Conservation (phyloP, 2,888 invertebrate genomes). For the Pimpla rufipes region DNA sequence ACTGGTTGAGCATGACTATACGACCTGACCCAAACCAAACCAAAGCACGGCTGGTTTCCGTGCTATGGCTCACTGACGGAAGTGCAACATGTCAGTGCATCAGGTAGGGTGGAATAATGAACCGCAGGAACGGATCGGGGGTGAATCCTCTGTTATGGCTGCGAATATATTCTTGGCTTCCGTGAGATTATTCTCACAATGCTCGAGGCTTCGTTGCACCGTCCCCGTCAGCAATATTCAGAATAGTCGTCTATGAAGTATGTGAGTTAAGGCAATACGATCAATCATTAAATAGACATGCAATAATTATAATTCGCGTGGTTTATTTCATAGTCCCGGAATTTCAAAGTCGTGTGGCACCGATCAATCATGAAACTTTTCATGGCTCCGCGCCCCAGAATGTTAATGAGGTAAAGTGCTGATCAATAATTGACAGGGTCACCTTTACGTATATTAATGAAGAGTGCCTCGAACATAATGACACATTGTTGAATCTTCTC, state of each 20-base stretch:
- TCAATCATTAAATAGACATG: neutral
- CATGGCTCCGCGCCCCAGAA: neutral
- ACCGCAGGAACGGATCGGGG: slow-evolving; percentile 47
- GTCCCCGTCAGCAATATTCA: slow-evolving; percentile 11
- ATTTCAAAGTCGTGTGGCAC: neutral
- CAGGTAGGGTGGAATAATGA: slow-evolving; percentile 59
- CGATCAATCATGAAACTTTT: neutral
- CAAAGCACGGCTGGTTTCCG: slow-evolving; percentile 10
- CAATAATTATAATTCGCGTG: slow-evolving; percentile 5
- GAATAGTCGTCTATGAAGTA: slow-evolving; percentile 13
- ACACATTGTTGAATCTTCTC: slow-evolving; percentile 57
- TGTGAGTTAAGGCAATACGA: neutral
- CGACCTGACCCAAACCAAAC: slow-evolving; percentile 22
- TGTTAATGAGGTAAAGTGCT: neutral
- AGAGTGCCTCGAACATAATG: slow-evolving; percentile 39
- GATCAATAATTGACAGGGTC: neutral
- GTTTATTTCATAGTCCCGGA: neutral
- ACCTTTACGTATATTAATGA: slow-evolving; percentile 15
- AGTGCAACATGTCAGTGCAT: slow-evolving; percentile 60
- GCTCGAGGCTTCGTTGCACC: slow-evolving; percentile 6
- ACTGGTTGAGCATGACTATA: slow-evolving; percentile 42
- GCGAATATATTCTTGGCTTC: slow-evolving; percentile 36
- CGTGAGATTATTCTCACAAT: slow-evolving; percentile 18
- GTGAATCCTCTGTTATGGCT: slow-evolving; percentile 49
- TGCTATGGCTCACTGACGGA: slow-evolving; percentile 38